Percentiles rank a stretch among this genome's conserved stretches.
Evolutionary conservation across 2,113 vertebrate species (phyloP).

Genomic region (Xenopus tropicalis): DNA sequence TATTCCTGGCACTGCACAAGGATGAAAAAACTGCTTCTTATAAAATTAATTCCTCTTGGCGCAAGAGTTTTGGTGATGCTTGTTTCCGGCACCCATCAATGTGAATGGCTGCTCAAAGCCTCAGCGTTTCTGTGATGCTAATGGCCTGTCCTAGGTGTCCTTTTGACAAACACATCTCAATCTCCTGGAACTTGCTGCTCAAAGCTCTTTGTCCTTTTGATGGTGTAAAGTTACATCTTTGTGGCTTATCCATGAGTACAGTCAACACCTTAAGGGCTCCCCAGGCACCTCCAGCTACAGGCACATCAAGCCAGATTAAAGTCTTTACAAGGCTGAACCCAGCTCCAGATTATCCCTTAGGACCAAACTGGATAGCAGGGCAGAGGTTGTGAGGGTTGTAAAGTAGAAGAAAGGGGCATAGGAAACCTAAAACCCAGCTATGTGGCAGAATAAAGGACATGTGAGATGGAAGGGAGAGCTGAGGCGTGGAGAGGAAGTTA

Average conservation of each 20-base stretch:
- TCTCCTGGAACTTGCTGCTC: background rate
- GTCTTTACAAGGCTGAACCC: constrained; percentile 1
- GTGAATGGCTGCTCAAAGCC: too few relatives aligned
- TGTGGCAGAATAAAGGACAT: constrained; percentile 37
- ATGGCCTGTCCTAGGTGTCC: background rate
- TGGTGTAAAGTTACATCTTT: constrained; percentile 11
- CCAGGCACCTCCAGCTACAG: constrained; percentile 11
- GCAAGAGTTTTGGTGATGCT: too few relatives aligned
- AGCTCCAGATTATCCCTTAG: constrained; percentile 28
- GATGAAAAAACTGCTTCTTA: too few relatives aligned
- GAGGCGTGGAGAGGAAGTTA: constrained; percentile 39
- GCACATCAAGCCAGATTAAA: constrained; percentile 34
- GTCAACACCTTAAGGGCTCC: constrained; percentile 20
- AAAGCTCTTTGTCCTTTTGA: constrained; percentile 15
- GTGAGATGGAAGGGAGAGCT: constrained; percentile 30
- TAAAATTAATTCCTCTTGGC: too few relatives aligned
- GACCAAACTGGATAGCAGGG: constrained; percentile 23
- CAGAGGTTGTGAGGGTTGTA: constrained; percentile 23
- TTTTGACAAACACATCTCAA: background rate
- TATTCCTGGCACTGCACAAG: too few relatives aligned
- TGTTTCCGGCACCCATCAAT: too few relatives aligned
- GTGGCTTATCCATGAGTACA: constrained; percentile 15
- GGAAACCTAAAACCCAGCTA: constrained; percentile 38
- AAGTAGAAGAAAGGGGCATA: constrained; percentile 7
- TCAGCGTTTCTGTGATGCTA: too few relatives aligned